Percentiles rank a stretch among this genome's conserved stretches.
Evolutionary conservation across 2,113 vertebrate genomes (phyloP).

Genomic region (Fregetta grallaria): DNA sequence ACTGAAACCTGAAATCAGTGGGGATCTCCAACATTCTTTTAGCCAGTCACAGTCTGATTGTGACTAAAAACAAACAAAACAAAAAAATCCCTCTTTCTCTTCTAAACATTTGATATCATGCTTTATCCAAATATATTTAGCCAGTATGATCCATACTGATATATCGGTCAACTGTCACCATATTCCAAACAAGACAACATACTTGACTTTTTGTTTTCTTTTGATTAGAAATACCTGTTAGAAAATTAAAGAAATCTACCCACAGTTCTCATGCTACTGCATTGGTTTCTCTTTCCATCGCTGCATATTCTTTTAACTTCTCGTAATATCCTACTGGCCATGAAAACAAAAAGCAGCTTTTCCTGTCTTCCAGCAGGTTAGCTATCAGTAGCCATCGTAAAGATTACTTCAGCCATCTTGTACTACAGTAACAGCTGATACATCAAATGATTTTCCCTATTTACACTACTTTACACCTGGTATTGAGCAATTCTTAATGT

Average conservation of each 20-base stretch:
- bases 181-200: neutral
- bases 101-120: neutral
- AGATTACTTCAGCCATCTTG: neutral
- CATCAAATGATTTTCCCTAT: neutral
- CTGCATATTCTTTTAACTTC: neutral
- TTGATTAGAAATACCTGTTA: neutral
- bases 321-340: neutral
- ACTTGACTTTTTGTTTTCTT: neutral
- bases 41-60: neutral
- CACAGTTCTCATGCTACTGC: neutral
- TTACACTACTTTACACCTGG: neutral
- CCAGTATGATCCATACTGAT: neutral
- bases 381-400: neutral
- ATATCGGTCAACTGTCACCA: neutral
- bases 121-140: neutral
- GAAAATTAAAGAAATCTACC: neutral
- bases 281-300: neutral
- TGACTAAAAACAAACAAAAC: neutral
- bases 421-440: neutral
- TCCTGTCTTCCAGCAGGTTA: neutral
- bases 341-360: neutral
- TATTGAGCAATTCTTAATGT: neutral
- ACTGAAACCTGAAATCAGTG: neutral
- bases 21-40: fast-evolving
- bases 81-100: neutral